Evolutionary conservation across 2,888 invertebrate species (phyloP).

Genomic region (Acronicta psi): DNA sequence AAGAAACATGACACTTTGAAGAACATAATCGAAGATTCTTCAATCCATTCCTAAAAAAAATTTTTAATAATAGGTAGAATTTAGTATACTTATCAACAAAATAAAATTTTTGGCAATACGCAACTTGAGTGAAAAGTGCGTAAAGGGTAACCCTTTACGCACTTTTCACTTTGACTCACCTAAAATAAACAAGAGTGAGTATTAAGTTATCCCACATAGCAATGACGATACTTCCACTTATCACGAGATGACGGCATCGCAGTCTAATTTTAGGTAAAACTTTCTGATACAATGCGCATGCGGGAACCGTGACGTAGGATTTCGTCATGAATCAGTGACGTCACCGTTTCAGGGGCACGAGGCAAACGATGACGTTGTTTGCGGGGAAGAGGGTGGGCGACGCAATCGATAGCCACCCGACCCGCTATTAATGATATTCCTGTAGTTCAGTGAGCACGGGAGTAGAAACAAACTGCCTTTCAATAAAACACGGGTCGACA

Average conservation of each 20-base stretch:
- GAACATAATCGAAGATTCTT: no score
- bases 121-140: no score
- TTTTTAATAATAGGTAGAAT: no score
- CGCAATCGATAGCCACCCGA: constrained; percentile 70
- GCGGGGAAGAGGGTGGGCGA: constrained; percentile 57
- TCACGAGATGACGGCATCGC: constrained; percentile 53
- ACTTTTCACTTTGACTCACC: no score
- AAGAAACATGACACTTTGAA: no score
- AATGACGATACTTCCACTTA: constrained; percentile 39
- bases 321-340: constrained; percentile 75
- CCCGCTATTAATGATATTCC: constrained; percentile 69
- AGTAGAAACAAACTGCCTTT: constrained; percentile 71
- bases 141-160: constrained; percentile 7
- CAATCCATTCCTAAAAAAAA: neutral
- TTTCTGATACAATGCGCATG: constrained; percentile 67
- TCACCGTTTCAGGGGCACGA: constrained; percentile 64
- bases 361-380: constrained; percentile 77
- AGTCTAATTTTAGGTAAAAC: constrained; percentile 65
- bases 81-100: no score
- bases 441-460: constrained; percentile 75
- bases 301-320: constrained; percentile 72
- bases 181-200: constrained; percentile 15
- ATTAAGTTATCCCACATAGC: constrained; percentile 29
- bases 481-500: constrained; percentile 78
- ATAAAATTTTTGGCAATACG: no score